Conservation (phyloP, 2,797 vertebrate species). For the Holocentrus rufus region DNA sequence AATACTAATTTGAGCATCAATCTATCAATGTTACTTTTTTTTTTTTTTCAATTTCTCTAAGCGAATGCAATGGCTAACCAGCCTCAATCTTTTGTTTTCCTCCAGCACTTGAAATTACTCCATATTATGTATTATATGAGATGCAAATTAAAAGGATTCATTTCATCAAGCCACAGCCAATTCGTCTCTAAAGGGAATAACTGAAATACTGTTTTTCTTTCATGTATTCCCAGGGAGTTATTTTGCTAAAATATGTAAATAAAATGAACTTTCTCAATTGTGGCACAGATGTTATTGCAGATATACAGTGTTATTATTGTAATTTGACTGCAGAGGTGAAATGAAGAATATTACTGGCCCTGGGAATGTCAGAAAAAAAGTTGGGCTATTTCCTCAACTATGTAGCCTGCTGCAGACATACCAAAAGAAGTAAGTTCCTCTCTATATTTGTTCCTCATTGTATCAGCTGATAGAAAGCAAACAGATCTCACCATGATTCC, state of each 20-base stretch:
- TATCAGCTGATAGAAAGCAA: conserved; percentile 2
- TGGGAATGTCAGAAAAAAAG: conserved; percentile 10
- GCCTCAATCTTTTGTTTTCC: conserved; percentile 64
- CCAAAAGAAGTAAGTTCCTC: background rate
- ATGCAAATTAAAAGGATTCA: conserved; percentile 76
- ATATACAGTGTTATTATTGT: conserved; percentile 24
- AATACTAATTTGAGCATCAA: conserved; percentile 66
- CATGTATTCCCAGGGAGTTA: conserved; percentile 32
- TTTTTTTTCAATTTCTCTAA: conserved; percentile 48
- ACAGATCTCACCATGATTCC: background rate
- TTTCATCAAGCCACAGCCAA: conserved; percentile 71
- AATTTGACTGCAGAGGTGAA: conserved; percentile 20
- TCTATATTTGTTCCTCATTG: conserved; percentile 2
- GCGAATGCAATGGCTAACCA: conserved; percentile 53
- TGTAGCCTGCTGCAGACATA: background rate
- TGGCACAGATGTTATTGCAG: conserved; percentile 20
- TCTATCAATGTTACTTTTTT: conserved; percentile 59
- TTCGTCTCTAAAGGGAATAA: conserved; percentile 60
- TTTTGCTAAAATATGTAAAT: conserved; percentile 64
- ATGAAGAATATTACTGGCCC: background rate
- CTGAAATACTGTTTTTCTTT: conserved; percentile 44
- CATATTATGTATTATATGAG: conserved; percentile 73
- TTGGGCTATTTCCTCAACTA: background rate
- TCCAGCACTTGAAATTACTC: conserved; percentile 64
- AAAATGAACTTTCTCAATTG: conserved; percentile 44